Evolutionary conservation across 2,113 vertebrate species (phyloP), one percentile per base, ranked within the genome.

Genomic region (Dromiciops gliroides): DNA sequence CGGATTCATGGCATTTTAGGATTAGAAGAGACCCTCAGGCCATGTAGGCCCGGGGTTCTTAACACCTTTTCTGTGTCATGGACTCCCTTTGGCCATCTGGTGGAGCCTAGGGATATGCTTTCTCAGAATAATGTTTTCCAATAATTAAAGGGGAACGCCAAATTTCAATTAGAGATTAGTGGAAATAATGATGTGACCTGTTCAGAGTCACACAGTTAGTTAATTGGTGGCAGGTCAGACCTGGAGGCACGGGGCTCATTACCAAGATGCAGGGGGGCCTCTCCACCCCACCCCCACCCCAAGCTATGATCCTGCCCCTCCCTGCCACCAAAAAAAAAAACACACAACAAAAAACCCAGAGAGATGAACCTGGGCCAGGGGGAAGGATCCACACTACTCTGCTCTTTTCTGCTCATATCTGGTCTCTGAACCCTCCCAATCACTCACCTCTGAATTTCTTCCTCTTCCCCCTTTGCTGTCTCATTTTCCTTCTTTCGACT

Each of bases 1-100:
- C 96, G 91, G 96, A 95, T 89, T 94, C 91, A 67, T 93, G 90
- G 31, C 48, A 90, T 92, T 44, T 83, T 90, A 94, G 91, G 53
- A 83, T 8, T 44, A 22, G n/a, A n/a, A 16, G 37, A 23, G 19
- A 22, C n/a, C 19, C 22, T 8, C 6, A 67, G 2, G 1, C 3
- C 56, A 37, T 67, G 37, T 3, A 50, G 67, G 47, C 60, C 92
- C 0, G 6, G 88, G 75, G 56, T 28, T 67, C 91, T 37, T 26
- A 93, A 50, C 92, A n/a, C 24, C 52, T 53, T 95, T 37, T 49
- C 11, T 44, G 48, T 89, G 16, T 48, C 31, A 48, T 51, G 60
- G 49, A 49, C 37, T 31, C 44, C 48, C 67, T 91, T 90, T 44
- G 67, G 9, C n/a, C 47, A 25, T 67, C 56, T 67, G 56, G 37